phyloP scores from a whole-genome alignment of 2,113 vertebrate species.

The Furnarius figulus region DNA sequence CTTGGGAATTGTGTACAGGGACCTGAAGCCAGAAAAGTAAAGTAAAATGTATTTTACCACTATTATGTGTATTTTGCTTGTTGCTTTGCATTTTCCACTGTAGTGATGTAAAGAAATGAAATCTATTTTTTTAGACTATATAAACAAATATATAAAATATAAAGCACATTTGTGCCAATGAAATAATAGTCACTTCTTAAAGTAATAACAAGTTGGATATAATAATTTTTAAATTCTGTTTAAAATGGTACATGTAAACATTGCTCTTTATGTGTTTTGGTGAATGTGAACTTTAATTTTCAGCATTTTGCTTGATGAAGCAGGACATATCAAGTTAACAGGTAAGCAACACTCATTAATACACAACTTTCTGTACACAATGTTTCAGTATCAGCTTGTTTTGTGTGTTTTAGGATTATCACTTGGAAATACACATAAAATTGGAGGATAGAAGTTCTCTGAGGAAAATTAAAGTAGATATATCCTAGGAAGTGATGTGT shows the following conservation, averaged over 20 bases:
- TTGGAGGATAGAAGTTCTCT: neutral
- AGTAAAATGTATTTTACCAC: constrained; percentile 76
- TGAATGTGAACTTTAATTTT: constrained; percentile 90
- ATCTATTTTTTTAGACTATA: neutral
- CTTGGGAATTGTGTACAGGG: constrained; percentile 99
- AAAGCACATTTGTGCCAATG: neutral
- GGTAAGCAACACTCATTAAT: constrained; percentile 77
- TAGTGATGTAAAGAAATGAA: neutral
- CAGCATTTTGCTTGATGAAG: constrained; percentile 99
- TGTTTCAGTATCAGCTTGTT: neutral
- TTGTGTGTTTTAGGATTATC: neutral
- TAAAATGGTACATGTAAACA: constrained; percentile 51
- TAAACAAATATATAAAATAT: neutral
- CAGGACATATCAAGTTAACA: constrained; percentile 99
- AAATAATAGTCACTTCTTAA: neutral
- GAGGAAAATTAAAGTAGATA: neutral
- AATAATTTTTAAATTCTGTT: neutral
- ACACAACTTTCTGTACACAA: neutral
- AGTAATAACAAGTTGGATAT: neutral
- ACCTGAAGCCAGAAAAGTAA: constrained; percentile 99
- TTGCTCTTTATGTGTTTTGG: constrained; percentile 75
- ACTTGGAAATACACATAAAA: neutral
- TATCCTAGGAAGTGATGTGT: neutral
- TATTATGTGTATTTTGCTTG: constrained; percentile 51
- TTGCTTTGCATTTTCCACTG: neutral